Evolutionary conservation across 2,797 vertebrate species (phyloP).

Genomic region (Brachymystax lenok): DNA sequence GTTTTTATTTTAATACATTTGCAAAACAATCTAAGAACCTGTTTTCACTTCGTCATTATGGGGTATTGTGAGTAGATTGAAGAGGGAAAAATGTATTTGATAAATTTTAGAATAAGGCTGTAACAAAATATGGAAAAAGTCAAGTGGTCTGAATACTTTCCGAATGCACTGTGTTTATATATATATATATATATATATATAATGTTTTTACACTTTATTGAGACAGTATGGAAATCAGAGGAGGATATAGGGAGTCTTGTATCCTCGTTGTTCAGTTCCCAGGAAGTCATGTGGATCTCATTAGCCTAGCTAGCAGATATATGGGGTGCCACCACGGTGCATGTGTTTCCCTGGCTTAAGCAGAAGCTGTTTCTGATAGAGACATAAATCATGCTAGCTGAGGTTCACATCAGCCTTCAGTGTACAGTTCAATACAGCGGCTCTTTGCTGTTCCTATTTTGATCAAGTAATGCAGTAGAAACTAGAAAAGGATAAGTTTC

Average conservation of each 20-base stretch:
- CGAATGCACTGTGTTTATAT: too few species aligned
- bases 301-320: conserved; percentile 46
- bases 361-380: conserved; percentile 9
- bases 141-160: too few species aligned
- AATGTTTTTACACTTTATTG: not conserved
- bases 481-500: not conserved
- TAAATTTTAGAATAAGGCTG: too few species aligned
- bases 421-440: conserved; percentile 61
- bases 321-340: conserved; percentile 27
- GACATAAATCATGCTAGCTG: conserved; percentile 22
- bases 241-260: conserved; percentile 2
- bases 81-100: too few species aligned
- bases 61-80: too few species aligned
- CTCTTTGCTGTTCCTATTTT: conserved; percentile 34
- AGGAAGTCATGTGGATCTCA: conserved; percentile 38
- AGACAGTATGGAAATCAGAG: not conserved
- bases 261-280: conserved; percentile 5
- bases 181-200: too few species aligned
- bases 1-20: too few species aligned
- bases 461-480: not conserved
- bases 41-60: too few species aligned
- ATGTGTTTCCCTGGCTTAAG: conserved; percentile 37
- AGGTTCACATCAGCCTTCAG: conserved; percentile 65
- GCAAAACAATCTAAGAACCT: too few species aligned
- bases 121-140: too few species aligned